Percentiles rank a stretch among this genome's conserved stretches.
Conservation (phyloP, 2,113 vertebrate species). For the Cynoglossus semilaevis region DNA sequence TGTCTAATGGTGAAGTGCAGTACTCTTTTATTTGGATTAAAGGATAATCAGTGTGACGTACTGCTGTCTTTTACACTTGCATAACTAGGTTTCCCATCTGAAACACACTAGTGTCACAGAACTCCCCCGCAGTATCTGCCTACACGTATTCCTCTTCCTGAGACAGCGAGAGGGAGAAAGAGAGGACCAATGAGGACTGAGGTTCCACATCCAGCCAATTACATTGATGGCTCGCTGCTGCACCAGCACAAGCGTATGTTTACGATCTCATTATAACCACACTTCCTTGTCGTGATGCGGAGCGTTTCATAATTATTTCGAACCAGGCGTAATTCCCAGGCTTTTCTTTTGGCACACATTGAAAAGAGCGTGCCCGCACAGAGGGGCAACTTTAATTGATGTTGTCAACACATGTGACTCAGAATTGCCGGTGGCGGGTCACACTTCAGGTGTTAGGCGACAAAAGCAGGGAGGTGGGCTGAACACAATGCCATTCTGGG, state of each 20-base stretch:
- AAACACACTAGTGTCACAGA: constrained; percentile 17
- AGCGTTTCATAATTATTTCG: constrained; percentile 58
- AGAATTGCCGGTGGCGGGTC: constrained; percentile 26
- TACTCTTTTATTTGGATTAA: too few species aligned
- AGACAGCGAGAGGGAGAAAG: background rate
- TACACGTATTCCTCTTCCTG: constrained; percentile 19
- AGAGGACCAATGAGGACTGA: constrained; percentile 40
- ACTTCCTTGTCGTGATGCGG: constrained; percentile 53
- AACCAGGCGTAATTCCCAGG: constrained; percentile 53
- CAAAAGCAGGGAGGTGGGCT: background rate
- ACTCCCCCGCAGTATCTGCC: constrained; percentile 18
- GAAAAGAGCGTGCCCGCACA: constrained; percentile 32
- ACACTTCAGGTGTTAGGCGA: background rate
- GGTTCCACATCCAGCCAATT: constrained; percentile 64
- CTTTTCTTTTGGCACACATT: constrained; percentile 58
- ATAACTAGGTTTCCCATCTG: background rate
- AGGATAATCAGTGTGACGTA: too few species aligned
- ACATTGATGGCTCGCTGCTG: constrained; percentile 57
- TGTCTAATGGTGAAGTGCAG: too few species aligned
- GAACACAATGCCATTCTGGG: background rate
- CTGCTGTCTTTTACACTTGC: too few species aligned
- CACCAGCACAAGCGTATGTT: constrained; percentile 65
- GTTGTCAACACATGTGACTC: constrained; percentile 40
- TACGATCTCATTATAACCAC: constrained; percentile 68
- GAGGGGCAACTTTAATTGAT: constrained; percentile 34